phyloP scores from a whole-genome alignment of 1,140 invertebrate genomes.

The Platyscapa corneri region DNA sequence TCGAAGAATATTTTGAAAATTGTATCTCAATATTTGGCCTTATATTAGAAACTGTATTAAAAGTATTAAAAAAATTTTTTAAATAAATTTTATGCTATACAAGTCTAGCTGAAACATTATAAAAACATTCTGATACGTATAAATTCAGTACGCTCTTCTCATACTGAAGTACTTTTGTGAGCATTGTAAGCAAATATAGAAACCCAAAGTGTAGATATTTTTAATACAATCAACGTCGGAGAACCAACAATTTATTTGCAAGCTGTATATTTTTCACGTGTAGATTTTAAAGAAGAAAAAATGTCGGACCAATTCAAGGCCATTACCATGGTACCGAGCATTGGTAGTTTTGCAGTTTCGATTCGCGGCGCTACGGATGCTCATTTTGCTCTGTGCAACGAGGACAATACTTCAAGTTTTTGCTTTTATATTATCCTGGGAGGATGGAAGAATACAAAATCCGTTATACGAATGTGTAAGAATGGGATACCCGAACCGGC shows the following conservation, averaged over 20 bases:
- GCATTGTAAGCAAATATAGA: background rate
- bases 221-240: background rate
- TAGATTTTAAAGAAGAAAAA: conserved; percentile 30
- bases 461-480: conserved; percentile 34
- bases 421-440: conserved; percentile 36
- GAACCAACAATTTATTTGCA: background rate
- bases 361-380: conserved; percentile 27
- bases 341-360: conserved; percentile 14
- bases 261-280: background rate
- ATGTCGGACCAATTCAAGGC: background rate
- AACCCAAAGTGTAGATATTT: background rate
- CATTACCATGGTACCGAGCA: background rate
- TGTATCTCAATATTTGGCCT: too few species aligned
- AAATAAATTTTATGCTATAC: too few species aligned
- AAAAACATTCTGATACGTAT: background rate
- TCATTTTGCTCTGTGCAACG: conserved; percentile 37
- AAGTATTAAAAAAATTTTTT: too few species aligned
- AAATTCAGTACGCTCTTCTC: background rate
- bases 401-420: background rate
- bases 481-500: conserved; percentile 29
- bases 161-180: background rate
- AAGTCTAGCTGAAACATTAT: too few species aligned
- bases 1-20: too few species aligned
- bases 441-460: conserved; percentile 38
- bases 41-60: too few species aligned